A percentile compares a stretch with the other conserved stretches of the same genome.
Conservation (phyloP, 2,888 invertebrate genomes). For the Fragum whitleyi region DNA sequence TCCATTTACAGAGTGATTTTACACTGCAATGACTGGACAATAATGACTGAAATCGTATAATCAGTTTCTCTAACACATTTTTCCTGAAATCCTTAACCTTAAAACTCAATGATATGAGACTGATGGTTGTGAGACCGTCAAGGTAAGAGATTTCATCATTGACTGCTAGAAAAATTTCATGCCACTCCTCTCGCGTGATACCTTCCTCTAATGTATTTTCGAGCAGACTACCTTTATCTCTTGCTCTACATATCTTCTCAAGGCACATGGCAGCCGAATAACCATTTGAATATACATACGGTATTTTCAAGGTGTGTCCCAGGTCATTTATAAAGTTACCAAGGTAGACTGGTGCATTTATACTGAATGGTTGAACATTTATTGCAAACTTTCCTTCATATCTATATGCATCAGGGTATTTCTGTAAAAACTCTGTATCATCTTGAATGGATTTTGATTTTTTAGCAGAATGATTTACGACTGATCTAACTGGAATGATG, state of each 20-base stretch:
- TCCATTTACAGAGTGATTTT: background rate
- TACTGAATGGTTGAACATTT: constrained; percentile 14
- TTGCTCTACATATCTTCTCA: background rate
- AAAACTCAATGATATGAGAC: constrained; percentile 1
- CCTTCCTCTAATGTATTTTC: background rate
- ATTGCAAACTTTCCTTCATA: background rate
- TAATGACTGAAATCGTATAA: background rate
- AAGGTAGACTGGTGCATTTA: background rate
- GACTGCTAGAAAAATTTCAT: constrained; percentile 1
- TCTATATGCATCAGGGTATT: background rate
- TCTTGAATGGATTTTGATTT: background rate
- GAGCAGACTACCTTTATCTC: constrained; percentile 10
- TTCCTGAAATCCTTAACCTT: constrained; percentile 5
- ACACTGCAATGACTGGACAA: background rate
- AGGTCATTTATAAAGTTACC: constrained; percentile 17
- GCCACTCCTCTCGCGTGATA: constrained; percentile 4
- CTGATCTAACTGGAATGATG: background rate
- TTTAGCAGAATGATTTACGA: background rate
- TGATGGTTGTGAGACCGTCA: background rate
- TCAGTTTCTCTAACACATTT: background rate
- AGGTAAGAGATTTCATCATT: constrained; percentile 12
- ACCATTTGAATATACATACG: constrained; percentile 12
- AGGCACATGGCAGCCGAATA: constrained; percentile 12
- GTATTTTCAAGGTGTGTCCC: constrained; percentile 8
- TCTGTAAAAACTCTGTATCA: background rate